Percentiles rank a stretch among this genome's conserved stretches.
phyloP scores from a whole-genome alignment of 2,888 invertebrate genomes.

The Stenolophus ochropezus region DNA sequence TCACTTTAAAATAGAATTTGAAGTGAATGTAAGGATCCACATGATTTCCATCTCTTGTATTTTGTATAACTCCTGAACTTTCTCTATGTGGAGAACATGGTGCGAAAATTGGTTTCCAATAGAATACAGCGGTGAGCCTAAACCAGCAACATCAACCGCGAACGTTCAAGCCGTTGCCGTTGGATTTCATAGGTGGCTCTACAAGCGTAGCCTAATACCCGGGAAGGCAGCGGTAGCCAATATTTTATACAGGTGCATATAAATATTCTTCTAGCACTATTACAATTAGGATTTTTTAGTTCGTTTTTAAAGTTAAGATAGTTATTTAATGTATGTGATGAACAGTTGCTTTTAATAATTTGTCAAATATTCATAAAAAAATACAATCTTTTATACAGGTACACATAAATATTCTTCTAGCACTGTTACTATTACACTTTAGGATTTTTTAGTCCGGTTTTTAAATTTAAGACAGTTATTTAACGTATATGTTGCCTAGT shows the following conservation, averaged over 20 bases:
- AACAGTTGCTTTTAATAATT: no score
- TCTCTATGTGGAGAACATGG: not conserved
- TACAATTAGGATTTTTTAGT: no score
- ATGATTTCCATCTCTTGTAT: not conserved
- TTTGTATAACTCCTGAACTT: not conserved
- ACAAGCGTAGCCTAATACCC: not conserved
- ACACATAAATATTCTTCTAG: no score
- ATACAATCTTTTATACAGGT: no score
- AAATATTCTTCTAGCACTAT: not conserved
- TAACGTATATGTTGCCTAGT: no score
- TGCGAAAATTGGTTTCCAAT: constrained; percentile 28
- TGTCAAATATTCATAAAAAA: no score
- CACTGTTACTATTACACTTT: no score
- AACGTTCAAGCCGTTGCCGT: not conserved
- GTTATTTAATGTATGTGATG: no score
- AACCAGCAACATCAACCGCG: not conserved
- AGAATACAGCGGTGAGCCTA: not conserved
- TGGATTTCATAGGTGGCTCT: not conserved
- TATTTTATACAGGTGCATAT: not conserved
- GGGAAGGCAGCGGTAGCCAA: not conserved
- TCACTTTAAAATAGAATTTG: no score
- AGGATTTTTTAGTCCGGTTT: no score
- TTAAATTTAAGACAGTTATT: no score
- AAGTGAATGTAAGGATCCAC: not conserved
- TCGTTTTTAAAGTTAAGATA: no score